Conservation (phyloP, 2,113 vertebrate species). For the Ceyx melanurus region DNA sequence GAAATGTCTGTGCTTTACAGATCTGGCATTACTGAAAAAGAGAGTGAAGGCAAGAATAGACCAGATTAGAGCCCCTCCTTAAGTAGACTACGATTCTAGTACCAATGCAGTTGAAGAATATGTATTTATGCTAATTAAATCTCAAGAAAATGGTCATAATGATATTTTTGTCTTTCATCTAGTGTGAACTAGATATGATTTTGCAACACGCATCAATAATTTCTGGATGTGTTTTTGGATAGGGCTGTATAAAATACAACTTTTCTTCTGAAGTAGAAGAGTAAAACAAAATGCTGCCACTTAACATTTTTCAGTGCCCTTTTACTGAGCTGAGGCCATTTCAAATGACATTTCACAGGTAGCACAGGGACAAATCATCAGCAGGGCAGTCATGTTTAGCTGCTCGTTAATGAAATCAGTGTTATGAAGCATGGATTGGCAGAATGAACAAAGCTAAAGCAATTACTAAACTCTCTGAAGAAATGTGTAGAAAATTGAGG, state of each 20-base stretch:
- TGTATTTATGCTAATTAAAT: neutral
- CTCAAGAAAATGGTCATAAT: neutral
- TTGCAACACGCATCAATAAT: neutral
- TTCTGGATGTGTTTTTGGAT: neutral
- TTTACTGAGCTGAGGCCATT: neutral
- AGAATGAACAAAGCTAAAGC: conserved; percentile 25
- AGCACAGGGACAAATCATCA: neutral
- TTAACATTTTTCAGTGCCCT: neutral
- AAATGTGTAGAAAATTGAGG: conserved; percentile 19
- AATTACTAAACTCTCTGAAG: neutral
- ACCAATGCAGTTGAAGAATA: neutral
- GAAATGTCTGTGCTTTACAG: neutral
- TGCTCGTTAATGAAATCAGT: conserved; percentile 55
- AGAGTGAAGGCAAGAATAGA: neutral
- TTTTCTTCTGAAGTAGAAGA: neutral
- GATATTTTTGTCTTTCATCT: neutral
- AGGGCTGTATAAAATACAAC: neutral
- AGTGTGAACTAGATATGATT: neutral
- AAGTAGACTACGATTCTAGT: neutral
- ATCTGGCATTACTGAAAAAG: neutral
- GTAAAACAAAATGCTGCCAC: neutral
- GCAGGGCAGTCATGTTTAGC: conserved; percentile 40
- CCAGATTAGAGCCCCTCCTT: neutral
- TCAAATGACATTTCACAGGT: neutral
- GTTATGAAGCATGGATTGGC: conserved; percentile 25